phyloP scores from a whole-genome alignment of 2,797 vertebrate genomes.

The Masticophis lateralis region DNA sequence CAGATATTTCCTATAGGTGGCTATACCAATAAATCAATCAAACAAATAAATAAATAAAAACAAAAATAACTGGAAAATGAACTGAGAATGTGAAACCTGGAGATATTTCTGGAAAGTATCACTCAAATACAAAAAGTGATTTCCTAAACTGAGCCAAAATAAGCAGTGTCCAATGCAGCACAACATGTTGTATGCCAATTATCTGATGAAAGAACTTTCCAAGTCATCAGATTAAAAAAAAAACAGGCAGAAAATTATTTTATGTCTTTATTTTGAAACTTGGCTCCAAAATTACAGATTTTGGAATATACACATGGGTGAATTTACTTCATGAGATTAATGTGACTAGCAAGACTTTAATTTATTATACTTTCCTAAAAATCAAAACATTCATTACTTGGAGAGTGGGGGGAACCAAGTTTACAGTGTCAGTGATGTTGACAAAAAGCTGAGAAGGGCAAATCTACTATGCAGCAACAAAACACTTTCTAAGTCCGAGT shows the following conservation, averaged over 20 bases:
- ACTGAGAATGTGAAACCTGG: neutral
- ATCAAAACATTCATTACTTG: neutral
- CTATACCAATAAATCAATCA: neutral
- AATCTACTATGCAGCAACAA: neutral
- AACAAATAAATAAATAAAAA: neutral
- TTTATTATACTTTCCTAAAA: neutral
- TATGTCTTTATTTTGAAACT: neutral
- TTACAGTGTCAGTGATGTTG: neutral
- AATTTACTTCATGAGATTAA: neutral
- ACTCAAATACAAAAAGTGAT: neutral
- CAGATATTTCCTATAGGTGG: neutral
- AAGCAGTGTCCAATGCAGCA: neutral
- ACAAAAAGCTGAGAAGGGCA: neutral
- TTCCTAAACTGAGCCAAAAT: neutral
- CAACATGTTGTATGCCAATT: neutral
- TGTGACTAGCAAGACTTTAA: neutral
- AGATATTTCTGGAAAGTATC: neutral
- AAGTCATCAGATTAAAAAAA: neutral
- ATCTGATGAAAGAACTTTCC: neutral
- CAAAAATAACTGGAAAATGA: neutral
- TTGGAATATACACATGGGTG: neutral
- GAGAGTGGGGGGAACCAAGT: neutral
- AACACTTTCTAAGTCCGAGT: neutral
- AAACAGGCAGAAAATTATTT: neutral
- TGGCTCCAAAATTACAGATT: neutral